Percentiles rank a stretch among this genome's conserved stretches.
phyloP scores from a whole-genome alignment of 2,113 vertebrate genomes.

The Kobus ellipsiprymnus region DNA sequence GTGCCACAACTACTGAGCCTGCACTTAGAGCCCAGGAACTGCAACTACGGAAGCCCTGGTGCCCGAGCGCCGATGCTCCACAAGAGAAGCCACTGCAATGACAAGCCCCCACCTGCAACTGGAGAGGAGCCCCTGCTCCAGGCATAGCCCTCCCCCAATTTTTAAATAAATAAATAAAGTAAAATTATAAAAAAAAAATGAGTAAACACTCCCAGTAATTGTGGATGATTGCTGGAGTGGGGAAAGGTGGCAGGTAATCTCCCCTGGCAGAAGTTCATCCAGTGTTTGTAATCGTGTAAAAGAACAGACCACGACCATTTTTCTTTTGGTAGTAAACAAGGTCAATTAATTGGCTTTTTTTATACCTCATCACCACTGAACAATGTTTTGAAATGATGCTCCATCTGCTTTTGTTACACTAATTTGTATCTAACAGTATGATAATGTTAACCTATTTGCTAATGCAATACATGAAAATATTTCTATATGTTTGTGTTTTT shows the following conservation, averaged over 20 bases:
- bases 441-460: not conserved
- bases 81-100: not conserved
- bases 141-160: not conserved
- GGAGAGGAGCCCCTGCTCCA: not conserved
- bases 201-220: not conserved
- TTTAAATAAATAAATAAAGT: not conserved
- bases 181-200: not conserved
- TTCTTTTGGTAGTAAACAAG: not conserved
- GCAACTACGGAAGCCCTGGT: not conserved
- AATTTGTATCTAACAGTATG: not conserved
- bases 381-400: not conserved
- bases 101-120: not conserved
- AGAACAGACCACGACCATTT: not conserved
- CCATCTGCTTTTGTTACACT: not conserved
- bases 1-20: not conserved
- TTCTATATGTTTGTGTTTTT: not conserved
- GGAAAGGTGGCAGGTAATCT: not conserved
- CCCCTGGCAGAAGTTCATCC: not conserved
- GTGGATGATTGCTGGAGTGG: not conserved
- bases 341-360: not conserved
- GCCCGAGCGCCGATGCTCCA: not conserved
- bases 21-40: accelerated
- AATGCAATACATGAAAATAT: not conserved
- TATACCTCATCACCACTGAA: not conserved
- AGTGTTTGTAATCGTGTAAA: not conserved